phyloP scores from a whole-genome alignment of 2,888 invertebrate species.

The Taphrorychus bicolor region DNA sequence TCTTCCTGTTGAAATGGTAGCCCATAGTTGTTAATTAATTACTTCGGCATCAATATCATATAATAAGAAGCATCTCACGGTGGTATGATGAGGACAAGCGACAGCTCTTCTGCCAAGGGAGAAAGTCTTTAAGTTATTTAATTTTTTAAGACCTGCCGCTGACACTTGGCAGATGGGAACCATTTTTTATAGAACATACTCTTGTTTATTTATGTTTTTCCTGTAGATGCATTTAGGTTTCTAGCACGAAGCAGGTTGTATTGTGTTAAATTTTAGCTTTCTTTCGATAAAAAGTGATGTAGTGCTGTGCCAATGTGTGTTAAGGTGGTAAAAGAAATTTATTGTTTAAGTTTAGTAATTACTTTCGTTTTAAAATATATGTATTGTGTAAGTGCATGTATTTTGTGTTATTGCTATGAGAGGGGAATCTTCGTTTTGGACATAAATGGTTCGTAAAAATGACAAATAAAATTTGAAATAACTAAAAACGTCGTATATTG shows the following conservation, averaged over 20 bases:
- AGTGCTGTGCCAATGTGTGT: neutral
- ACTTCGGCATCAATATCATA: neutral
- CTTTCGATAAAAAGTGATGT: constrained; percentile 16
- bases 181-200: constrained; percentile 13
- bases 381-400: no score
- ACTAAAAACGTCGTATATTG: no score
- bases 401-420: no score
- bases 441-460: neutral
- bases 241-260: constrained; percentile 23
- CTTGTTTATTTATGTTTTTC: constrained; percentile 31
- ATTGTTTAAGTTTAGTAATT: neutral
- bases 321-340: neutral
- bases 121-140: constrained; percentile 18
- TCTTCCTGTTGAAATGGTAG: neutral
- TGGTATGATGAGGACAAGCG: constrained; percentile 14
- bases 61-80: neutral
- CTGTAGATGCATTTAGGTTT: constrained; percentile 28
- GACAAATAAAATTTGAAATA: neutral
- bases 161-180: constrained; percentile 23
- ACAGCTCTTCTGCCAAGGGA: constrained; percentile 10
- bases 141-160: constrained; percentile 11
- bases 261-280: constrained; percentile 21
- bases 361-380: neutral
- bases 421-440: no score
- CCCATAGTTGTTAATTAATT: neutral